Base-by-base conservation (phyloP, 2,797 vertebrate genomes). In the Crenichthys baileyi region DNA sequence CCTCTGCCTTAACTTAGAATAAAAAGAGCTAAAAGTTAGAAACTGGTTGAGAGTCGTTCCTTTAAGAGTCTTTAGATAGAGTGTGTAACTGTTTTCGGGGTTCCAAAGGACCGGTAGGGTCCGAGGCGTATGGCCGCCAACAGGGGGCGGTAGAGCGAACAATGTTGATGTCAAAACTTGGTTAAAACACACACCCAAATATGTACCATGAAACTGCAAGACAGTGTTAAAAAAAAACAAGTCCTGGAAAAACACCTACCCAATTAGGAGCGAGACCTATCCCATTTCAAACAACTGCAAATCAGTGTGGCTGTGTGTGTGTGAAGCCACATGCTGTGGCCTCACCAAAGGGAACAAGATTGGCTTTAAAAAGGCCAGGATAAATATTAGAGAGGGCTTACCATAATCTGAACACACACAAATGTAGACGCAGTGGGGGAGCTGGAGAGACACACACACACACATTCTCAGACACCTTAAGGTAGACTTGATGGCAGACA, bases 331-430 rank as follows among this genome's bases (percentile, higher is more conserved):
- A 91, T 71, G 83, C 90, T 91, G 89, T 77, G 89, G 87, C 89
- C 85, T 88, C 87, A 89, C 91, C 89, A 93, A 93, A 92, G 88
- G 91, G 90, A 95, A 93, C 92, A 94, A 91, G 93, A 93, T 93
- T 94, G 94, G 91, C 92, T 95, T 94, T 93, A 93, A 89, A 91
- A 92, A 92, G 82, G 86, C 88, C 90, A 90, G 92, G 91, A 95
- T 94, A 94, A 95, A 95, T 94, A 95, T 95, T 93, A 93, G 91
- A 92, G 84, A 81, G 90, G 92, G 92, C 90, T 96, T 94, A 95
- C 90, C 81, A 67, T 95, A 94, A 96, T 93, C 92, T 93, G 61
- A 65, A 36, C 84, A 73, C 87, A 80, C 76, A 88, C 79, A 79
- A 70, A 77, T 39, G 15, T 79, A 78, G 81, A 80, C 78, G 20